phyloP scores from a whole-genome alignment of 92 coral and sea anemone genomes.

The Epizoanthus stellaris region DNA sequence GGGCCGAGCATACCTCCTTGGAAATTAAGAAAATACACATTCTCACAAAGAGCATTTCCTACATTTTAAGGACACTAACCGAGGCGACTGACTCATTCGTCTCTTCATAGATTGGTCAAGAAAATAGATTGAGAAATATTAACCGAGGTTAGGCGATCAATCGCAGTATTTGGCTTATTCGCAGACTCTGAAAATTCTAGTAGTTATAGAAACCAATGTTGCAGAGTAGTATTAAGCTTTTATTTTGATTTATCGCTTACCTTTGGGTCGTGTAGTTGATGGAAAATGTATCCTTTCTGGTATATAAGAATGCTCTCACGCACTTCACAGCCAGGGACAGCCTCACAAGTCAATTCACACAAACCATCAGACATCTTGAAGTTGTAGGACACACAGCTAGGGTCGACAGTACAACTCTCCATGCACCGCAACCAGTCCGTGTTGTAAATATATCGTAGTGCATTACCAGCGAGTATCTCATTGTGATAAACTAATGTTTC shows the following conservation, averaged over 20 bases:
- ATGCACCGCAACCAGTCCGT: conserved; percentile 30
- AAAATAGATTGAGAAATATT: too few relatives aligned
- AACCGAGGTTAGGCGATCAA: too few relatives aligned
- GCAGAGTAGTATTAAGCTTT: not conserved
- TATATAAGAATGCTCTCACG: not conserved
- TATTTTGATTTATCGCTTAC: not conserved
- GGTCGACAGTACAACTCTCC: not conserved
- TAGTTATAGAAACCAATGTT: not conserved
- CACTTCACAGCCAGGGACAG: not conserved
- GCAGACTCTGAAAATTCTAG: not conserved
- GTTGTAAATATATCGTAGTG: not conserved
- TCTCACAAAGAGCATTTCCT: too few relatives aligned
- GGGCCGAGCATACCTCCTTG: too few relatives aligned
- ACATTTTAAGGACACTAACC: too few relatives aligned
- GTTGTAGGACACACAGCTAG: conserved; percentile 3
- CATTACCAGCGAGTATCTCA: conserved; percentile 1
- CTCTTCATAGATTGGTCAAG: too few relatives aligned
- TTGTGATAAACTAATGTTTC: not conserved
- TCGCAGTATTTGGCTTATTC: too few relatives aligned
- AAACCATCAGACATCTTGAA: not conserved
- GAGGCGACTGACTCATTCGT: too few relatives aligned
- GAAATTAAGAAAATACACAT: too few relatives aligned
- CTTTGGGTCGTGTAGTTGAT: conserved; percentile 5
- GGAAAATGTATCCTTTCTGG: not conserved
- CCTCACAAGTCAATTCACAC: conserved; percentile 13